Base-by-base conservation (phyloP, 1,140 invertebrate genomes). In the Papilio polyxenes region DNA sequence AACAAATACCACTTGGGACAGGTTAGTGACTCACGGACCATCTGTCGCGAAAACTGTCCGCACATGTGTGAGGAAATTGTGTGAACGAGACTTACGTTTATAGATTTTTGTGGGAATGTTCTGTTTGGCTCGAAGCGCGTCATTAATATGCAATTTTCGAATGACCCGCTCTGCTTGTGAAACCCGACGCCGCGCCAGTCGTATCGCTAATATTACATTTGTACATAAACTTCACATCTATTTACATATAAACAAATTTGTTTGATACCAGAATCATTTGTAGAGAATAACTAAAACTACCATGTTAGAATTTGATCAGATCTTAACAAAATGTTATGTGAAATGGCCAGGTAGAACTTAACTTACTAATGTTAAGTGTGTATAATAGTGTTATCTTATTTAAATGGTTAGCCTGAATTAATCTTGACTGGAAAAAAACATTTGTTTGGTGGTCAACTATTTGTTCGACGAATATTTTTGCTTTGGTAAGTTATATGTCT, bases 1-100 rank as follows among this genome's bases (percentile, higher is more conserved):
- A 91, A 88, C 84, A 85, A 83, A 88, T 85, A 85, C 83, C 80
- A 83, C 84, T 81, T 75, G 84, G 82, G 89, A 89, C 92, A 90
- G 91, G 92, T 94, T 93, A 83, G 90, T 94, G 92, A 94, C 72
- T 94, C 92, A 94, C 80, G 75, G 83, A 86, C 92, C 92, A 94
- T 92, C 90, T 94, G 92, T 90, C 88, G 92, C 90, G 89, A 91
- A 92, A 91, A 92, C 87, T 91, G 89, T 92, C 88, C 83, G 82
- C 88, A 88, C 88, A 89, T 93, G 89, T 92, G 89, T 93, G 89
- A 92, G 89, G 89, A 92, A 92, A 92, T 91, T 89, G 88, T 85
- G 82, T 89, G 87, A 86, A 85, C 88, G 86, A 89, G 83, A 85
- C 89, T 86, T 80, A 85, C 80, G 75, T 88, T 87, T 89, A 87